phyloP scores from a whole-genome alignment of 2,113 vertebrate species.

The Elgaria multicarinata region DNA sequence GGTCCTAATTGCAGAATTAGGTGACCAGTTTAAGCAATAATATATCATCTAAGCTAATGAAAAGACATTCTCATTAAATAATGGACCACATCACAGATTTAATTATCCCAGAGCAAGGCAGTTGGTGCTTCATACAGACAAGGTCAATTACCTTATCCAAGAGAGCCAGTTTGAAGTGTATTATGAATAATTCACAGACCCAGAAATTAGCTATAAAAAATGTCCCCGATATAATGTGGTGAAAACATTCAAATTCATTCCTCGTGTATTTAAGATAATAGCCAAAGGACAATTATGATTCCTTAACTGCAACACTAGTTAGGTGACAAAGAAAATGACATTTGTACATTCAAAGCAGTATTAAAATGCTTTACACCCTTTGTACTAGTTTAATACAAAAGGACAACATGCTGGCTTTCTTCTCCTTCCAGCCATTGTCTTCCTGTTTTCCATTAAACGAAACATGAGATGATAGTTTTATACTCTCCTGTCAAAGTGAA shows the following conservation, averaged over 20 bases:
- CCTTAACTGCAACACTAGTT: conserved; percentile 60
- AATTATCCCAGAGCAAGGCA: conserved; percentile 74
- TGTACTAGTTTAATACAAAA: not conserved
- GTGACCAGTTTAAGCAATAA: conserved; percentile 68
- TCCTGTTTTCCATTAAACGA: not conserved
- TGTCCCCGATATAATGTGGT: conserved; percentile 67
- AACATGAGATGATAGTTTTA: not conserved
- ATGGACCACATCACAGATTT: conserved; percentile 73
- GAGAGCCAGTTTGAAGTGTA: conserved; percentile 73
- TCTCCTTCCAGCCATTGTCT: conserved; percentile 21
- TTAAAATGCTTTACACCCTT: conserved; percentile 29
- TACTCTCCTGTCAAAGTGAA: not conserved
- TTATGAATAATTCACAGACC: conserved; percentile 78
- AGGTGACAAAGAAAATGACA: conserved; percentile 62
- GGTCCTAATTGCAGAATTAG: conserved; percentile 54
- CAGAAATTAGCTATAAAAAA: conserved; percentile 74
- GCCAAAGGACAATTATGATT: conserved; percentile 68
- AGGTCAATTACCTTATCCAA: conserved; percentile 78
- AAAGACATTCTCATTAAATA: conserved; percentile 77
- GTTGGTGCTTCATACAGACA: conserved; percentile 69
- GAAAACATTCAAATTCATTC: conserved; percentile 74
- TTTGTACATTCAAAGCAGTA: conserved; percentile 61
- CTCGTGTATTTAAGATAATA: conserved; percentile 74
- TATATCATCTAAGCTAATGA: conserved; percentile 73
- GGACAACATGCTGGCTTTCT: conserved; percentile 19